Base-by-base conservation (phyloP, 2,888 invertebrate species). In the Acleris sparsana region DNA sequence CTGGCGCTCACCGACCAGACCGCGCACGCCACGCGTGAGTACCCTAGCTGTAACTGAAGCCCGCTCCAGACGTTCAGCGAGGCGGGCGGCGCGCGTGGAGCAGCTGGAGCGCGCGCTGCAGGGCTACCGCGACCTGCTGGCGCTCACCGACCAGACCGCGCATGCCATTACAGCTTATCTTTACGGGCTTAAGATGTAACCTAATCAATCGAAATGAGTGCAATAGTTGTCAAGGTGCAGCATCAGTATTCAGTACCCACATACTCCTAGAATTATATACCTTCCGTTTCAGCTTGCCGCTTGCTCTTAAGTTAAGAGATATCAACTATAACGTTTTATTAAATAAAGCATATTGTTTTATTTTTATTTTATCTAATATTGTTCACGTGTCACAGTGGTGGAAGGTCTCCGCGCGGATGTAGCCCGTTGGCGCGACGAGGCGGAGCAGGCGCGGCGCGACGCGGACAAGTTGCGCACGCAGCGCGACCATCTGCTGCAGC, bases 401-500 rank as follows among this genome's bases (percentile, higher is more conserved):
- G 90, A 91, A 16, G 74, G 51, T 3, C 85, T 91, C n/a, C 88
- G 90, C 0, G 93, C 94, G 1, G 94, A 94, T 72, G 89, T 94
- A 56, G 86, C 91, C 33, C 89, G 93, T 58, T 89, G 94, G 70
- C 94, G 95, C 72, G 94, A 94, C 52, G 95, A 95, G 75, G 88
- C 95, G 18, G 94, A 94, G 64, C 76, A 78, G 1, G 77, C 93
- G 53, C 87, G 89, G 1, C 82, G 93, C 49, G 94, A 94, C 70
- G 93, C 87, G 58, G 85, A 84, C 18, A 88, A 92, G 62, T 69
- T 94, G 69, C 86, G 93, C 22, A 84, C 89, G 9, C 93, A 94
- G 67, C 86, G 94, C 63, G 95, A 96, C 77, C 90, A 94, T 64
- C 80, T 96, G 56, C 95, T 96, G 75, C 83, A 94, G 52, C 95